Evolutionary conservation across 2,113 vertebrate species (phyloP).

Genomic region (Australoheros scitulus): DNA sequence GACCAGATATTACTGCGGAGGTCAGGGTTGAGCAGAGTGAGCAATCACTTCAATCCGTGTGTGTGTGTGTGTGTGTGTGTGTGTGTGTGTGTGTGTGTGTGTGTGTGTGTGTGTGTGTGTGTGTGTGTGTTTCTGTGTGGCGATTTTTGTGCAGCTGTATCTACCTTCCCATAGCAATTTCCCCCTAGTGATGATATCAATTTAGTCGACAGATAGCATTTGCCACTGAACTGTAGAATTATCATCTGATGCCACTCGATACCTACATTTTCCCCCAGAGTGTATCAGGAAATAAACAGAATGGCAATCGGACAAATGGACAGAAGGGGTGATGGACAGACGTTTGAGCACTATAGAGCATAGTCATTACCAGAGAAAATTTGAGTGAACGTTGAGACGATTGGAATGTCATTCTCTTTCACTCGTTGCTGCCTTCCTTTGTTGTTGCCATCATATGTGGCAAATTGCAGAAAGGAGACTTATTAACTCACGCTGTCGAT

Average conservation of each 20-base stretch:
- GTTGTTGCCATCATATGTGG: neutral
- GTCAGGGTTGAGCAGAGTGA: constrained; percentile 70
- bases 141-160: constrained; percentile 34
- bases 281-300: constrained; percentile 43
- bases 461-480: too few species aligned
- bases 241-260: constrained; percentile 64
- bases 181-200: constrained; percentile 67
- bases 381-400: neutral
- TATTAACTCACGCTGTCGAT: neutral
- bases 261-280: neutral
- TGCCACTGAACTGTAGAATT: constrained; percentile 61
- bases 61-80: constrained; percentile 26
- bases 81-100: constrained; percentile 16
- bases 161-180: constrained; percentile 69
- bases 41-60: constrained; percentile 58
- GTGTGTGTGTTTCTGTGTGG: constrained; percentile 16
- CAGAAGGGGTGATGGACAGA: neutral
- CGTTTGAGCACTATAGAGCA: neutral
- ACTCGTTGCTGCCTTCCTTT: neutral
- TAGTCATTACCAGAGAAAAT: neutral
- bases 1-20: constrained; percentile 68
- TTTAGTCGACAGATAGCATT: constrained; percentile 59
- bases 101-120: constrained; percentile 23
- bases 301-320: neutral
- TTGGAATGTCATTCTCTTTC: neutral